Evolutionary conservation across 2,797 vertebrate species (phyloP), one percentile per base, ranked within the genome.

Genomic region (Siniperca undulata): DNA sequence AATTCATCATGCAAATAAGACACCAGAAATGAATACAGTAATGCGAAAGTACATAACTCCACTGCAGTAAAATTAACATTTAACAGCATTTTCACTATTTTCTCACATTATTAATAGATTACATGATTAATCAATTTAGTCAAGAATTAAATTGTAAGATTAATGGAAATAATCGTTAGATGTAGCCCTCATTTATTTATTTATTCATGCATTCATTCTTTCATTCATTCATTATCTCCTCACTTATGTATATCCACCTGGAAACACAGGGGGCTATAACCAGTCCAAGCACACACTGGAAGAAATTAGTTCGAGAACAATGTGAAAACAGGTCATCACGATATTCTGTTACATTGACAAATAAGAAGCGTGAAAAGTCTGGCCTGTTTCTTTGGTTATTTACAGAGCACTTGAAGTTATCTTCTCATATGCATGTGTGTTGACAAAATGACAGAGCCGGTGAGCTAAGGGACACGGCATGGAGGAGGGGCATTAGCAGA

Each of bases 371-470:
- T 48, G 17, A 46, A 20, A 65, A 38, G 67, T 72, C 52, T 27
- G 48, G 7, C 36, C n/a, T 17, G 52, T 42, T 74, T 65, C 11
- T 65, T 8, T 34, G 14, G n/a, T 67, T 42, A 46, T 89, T 73
- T 38, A 55, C 5, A 27, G 24, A 67, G 40, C 38, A 30, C 12
- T 56, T 27, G 34, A 60, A 50, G 62, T 48, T 2, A 74, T 85
- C 20, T 52, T 74, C n/a, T 75, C 10, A 24, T 70, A 66, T 77
- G 46, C 19, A 19, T 71, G 30, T 52, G 24, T n/a, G 50, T 36
- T 24, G 40, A 65, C 19, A 59, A 55, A 7, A n/a, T 66, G 52
- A 79, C 72, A 17, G 22, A 58, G 34, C 0, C 22, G 3, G 59
- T 44, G 77, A 64, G 86, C 56, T 70, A 74, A 75, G 67, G 52